Base-by-base conservation (phyloP, 2,113 vertebrate genomes). In the Oryzias curvinotus region DNA sequence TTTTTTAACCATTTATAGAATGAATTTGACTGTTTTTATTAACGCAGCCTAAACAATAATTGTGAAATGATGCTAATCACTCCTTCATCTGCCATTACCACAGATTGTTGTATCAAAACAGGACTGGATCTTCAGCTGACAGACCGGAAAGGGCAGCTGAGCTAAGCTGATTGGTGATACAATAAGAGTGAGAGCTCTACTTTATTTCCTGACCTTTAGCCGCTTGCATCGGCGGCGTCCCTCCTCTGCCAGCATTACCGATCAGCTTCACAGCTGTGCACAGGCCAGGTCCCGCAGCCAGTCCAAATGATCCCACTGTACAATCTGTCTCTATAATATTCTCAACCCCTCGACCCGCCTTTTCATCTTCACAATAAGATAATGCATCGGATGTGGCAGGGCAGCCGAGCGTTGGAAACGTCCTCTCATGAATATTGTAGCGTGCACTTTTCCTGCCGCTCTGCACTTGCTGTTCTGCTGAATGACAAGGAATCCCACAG, bases 131-230 rank as follows among this genome's bases (percentile, higher is more conserved):
- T 68, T 41, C 8, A 41, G 50, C 77, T 85, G 87, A 88, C 81
- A 82, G 82, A 63, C 57, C 23, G 73, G 71, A 92, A 90, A 91
- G 90, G 90, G 88, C 89, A 89, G 69, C 77, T 62, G 76, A 81
- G 75, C 83, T 71, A 68, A 88, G 78, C 67, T 85, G 87, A 90
- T 87, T 90, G 88, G 86, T 80, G 72, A 71, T 81, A 81, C 76
- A 87, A 81, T 86, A 81, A 89, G 86, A 89, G 61, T 57, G 75
- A 88, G 81, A 67, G 83, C 78, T 86, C 45, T 83, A 78, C 83
- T 91, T 89, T 86, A 87, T 91, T 78, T 83, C 79, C 71, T 90
- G 90, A 92, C 91, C 90, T 91, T 91, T 92, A 28, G 67, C 30
- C 6, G 75, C 73, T 81, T 45, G 70, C 80, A 82, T 83, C 65